Percentiles rank a stretch among this genome's conserved stretches.
phyloP scores from a whole-genome alignment of 2,797 vertebrate species.

The Syngnathus acus region DNA sequence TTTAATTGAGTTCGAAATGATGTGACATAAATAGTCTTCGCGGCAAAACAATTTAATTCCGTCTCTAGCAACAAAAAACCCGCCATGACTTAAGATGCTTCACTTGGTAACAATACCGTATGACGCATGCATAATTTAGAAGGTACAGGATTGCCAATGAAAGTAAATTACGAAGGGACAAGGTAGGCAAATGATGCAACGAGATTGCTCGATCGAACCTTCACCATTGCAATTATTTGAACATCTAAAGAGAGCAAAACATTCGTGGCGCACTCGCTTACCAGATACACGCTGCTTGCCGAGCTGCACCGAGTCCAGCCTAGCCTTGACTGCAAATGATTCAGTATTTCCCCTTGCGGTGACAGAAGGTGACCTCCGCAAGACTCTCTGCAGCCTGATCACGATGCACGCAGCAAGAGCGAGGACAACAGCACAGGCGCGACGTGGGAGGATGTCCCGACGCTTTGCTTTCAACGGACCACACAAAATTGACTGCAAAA shows the following conservation, averaged over 20 bases:
- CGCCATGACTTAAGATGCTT: constrained; percentile 40
- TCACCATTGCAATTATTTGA: constrained; percentile 42
- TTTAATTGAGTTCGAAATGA: neutral
- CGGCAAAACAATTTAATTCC: neutral
- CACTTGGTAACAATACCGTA: constrained; percentile 27
- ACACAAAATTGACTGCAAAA: constrained; percentile 23
- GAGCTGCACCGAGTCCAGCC: constrained; percentile 25
- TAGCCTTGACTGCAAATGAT: constrained; percentile 30
- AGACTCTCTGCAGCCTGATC: constrained; percentile 67
- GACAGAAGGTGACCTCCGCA: constrained; percentile 74
- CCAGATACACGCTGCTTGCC: constrained; percentile 36
- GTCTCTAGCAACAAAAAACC: constrained; percentile 14
- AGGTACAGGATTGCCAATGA: neutral
- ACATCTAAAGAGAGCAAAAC: constrained; percentile 25
- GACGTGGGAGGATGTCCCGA: constrained; percentile 54
- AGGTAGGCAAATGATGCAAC: constrained; percentile 13
- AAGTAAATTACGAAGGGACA: constrained; percentile 6
- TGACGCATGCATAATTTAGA: constrained; percentile 50
- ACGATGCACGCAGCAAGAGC: constrained; percentile 67
- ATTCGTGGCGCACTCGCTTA: constrained; percentile 34
- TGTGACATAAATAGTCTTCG: neutral
- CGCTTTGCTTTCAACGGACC: constrained; percentile 46
- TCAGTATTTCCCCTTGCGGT: constrained; percentile 54
- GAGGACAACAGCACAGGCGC: constrained; percentile 57
- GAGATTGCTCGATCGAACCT: constrained; percentile 37